Percentiles rank a stretch among this genome's conserved stretches.
phyloP scores from a whole-genome alignment of 35 echinoderm and acorn worm genomes.

The Heliocidaris erythrogramma region DNA sequence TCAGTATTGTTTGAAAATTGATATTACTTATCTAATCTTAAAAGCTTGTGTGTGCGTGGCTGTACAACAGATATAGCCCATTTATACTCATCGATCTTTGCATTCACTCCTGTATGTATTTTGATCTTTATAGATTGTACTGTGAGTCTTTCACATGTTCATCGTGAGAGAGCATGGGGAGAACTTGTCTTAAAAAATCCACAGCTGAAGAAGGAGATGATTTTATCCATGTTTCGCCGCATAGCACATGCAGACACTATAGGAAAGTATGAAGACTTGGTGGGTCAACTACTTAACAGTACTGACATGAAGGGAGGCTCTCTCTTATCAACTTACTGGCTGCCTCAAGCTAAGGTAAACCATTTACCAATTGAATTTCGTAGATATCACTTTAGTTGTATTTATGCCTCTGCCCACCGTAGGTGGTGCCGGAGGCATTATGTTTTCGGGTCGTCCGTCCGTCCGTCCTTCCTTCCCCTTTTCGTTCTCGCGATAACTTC shows the following conservation, averaged over 20 bases:
- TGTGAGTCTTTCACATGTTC: not conserved
- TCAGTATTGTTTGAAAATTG: not conserved
- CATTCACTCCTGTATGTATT: not conserved
- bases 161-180: constrained; percentile 5
- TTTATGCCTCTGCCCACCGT: no score
- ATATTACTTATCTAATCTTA: no score
- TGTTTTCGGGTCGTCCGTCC: no score
- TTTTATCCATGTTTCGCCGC: not conserved
- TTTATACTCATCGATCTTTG: no score
- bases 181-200: not conserved
- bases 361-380: not conserved
- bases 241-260: constrained; percentile 2
- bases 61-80: no score
- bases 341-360: constrained; percentile 23
- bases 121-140: not conserved
- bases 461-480: no score
- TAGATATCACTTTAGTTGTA: no score
- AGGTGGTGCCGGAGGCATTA: no score
- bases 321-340: not conserved
- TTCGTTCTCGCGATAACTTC: no score
- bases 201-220: not conserved
- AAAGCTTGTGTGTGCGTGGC: no score
- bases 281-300: not conserved
- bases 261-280: not conserved
- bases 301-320: not conserved